Conservation (phyloP, 2,113 vertebrate genomes). For the Aptenodytes patagonicus region DNA sequence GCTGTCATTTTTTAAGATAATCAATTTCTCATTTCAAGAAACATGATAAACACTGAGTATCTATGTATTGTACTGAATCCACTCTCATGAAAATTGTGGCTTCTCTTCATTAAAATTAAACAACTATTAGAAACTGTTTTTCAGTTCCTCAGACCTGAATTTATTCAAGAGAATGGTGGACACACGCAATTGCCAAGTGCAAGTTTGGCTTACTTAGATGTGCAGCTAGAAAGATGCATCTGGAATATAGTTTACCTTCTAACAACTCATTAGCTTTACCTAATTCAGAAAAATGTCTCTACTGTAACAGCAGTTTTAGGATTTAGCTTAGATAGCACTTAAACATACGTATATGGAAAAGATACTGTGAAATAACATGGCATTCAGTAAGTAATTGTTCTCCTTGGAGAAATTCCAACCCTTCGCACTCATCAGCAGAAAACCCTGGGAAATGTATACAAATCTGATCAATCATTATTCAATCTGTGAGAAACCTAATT, state of each 20-base stretch:
- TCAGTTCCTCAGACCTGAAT: not conserved
- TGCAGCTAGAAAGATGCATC: not conserved
- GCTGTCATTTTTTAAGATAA: conserved; percentile 64
- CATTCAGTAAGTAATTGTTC: not conserved
- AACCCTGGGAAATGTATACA: not conserved
- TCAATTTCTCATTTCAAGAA: conserved; percentile 69
- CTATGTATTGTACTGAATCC: conserved; percentile 9
- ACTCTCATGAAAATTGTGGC: conserved; percentile 3
- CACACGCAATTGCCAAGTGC: not conserved
- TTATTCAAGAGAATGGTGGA: not conserved
- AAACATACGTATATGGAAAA: not conserved
- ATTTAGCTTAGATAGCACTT: not conserved
- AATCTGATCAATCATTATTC: not conserved
- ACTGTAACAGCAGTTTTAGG: not conserved
- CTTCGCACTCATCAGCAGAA: not conserved
- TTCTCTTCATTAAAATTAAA: conserved; percentile 51
- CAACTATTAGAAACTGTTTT: not conserved
- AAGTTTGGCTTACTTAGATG: not conserved
- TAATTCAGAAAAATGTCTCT: not conserved
- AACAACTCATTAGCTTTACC: not conserved
- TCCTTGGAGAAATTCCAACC: not conserved
- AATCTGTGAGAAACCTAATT: not conserved
- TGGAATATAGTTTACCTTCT: not conserved
- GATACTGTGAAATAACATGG: not conserved
- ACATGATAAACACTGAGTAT: conserved; percentile 53